Base-by-base conservation (phyloP, 1,140 invertebrate genomes). In the Trichomalopsis sarcophagae region DNA sequence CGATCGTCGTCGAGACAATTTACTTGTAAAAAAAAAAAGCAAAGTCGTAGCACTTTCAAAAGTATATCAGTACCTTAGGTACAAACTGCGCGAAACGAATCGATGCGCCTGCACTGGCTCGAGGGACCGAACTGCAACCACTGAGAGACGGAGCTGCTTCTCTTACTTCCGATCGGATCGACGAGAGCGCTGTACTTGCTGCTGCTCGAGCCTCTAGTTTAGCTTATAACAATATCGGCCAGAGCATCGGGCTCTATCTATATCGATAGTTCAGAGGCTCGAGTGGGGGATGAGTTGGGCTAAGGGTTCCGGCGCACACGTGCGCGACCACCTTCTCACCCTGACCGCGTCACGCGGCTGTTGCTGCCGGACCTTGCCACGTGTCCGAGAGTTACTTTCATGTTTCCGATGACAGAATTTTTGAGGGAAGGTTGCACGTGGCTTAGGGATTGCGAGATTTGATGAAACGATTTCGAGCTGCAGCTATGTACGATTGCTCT, bases 171-270 rank as follows among this genome's bases (percentile, higher is more conserved):
- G 87, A 55, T 69, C 86, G 84, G 88, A 88, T 76, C 86, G 86
- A 55, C 85, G 81, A 73, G 80, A 82, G 62, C 74, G 13, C 40
- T 78, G 82, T 87, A 86, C 89, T 90, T 90, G 87, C 84, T 86
- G 89, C 89, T 86, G 89, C 88, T 90, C 90, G 87, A 84, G 91
- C 91, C 91, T 92, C 91, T 92, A 92, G 91, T 92, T 91, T 92
- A 91, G 90, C 91, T 90, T 90, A 90, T 90, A 89, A 89, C 87
- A 89, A 87, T 88, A 47, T 89, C 87, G 87, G 84, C 90, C 88
- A 84, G 33, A 33, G 23, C 84, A 79, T 55, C 86, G 81, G 79
- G 73, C 86, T 87, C 62, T 73, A 30, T n/a, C 27, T 75, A 50
- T 79, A 76, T 21, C 50, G 76, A 73, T 86, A 47, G 9, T 21